These are phyloP conservation scores for Cavia aperea DNA, from an alignment of 2,113 vertebrate genomes.

Conservation along the genomic window DNA sequence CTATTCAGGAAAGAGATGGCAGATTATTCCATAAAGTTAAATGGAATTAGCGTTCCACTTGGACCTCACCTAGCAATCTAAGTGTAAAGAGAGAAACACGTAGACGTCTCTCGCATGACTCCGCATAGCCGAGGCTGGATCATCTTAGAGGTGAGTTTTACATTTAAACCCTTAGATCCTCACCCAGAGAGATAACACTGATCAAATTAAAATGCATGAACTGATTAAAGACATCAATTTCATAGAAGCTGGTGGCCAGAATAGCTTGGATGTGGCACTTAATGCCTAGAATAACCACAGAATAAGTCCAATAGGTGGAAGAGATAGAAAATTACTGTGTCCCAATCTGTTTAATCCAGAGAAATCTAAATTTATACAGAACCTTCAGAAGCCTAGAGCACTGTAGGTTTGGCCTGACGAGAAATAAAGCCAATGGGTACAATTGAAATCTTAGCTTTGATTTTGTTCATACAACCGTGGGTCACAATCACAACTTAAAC, in stretches of 20 bases:
- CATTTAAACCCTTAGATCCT: conserved; percentile 15
- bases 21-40: conserved; percentile 40
- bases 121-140: conserved; percentile 10
- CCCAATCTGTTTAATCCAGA: background rate
- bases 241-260: background rate
- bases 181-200: background rate
- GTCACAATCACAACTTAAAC: background rate
- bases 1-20: conserved; percentile 27
- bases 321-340: background rate
- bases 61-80: conserved; percentile 32
- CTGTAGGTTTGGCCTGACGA: background rate
- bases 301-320: background rate
- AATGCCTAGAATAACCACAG: background rate
- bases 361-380: conserved; percentile 25
- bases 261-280: background rate
- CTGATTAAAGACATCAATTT: conserved; percentile 40
- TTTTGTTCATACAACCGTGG: background rate
- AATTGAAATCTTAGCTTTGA: background rate
- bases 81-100: conserved; percentile 35
- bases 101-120: conserved; percentile 30
- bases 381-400: background rate
- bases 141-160: conserved; percentile 30
- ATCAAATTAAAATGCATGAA: conserved; percentile 24
- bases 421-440: background rate
- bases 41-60: conserved; percentile 52